A percentile compares a stretch with the other conserved stretches of the same genome.
Conservation (phyloP, 1,140 invertebrate genomes). For the Drosophila athabasca region DNA sequence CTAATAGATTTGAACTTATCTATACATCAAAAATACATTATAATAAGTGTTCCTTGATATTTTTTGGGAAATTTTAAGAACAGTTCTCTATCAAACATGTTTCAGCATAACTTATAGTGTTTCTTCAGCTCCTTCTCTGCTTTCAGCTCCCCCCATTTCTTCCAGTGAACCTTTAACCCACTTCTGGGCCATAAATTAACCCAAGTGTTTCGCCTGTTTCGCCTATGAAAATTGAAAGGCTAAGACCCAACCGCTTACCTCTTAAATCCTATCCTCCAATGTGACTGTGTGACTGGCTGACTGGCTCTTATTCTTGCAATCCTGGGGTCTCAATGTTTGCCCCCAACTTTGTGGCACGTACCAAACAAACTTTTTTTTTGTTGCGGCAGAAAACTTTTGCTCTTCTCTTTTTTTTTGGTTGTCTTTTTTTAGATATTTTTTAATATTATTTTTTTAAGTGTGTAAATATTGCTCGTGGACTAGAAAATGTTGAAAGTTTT, state of each 20-base stretch:
- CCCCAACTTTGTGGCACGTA: slow-evolving; percentile 62
- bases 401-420: slow-evolving; percentile 22
- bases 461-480: slow-evolving; percentile 70
- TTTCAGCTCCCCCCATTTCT: too few relatives aligned
- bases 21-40: too few relatives aligned
- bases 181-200: too few relatives aligned
- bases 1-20: too few relatives aligned
- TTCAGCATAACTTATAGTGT: too few relatives aligned
- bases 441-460: slow-evolving; percentile 29
- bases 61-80: too few relatives aligned
- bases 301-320: slow-evolving; percentile 54
- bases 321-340: slow-evolving; percentile 34
- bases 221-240: slow-evolving; percentile 38
- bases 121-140: too few relatives aligned
- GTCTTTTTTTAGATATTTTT: slow-evolving; percentile 24
- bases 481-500: slow-evolving; percentile 68
- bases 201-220: slow-evolving; percentile 3
- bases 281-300: slow-evolving; percentile 8
- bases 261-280: slow-evolving; percentile 60
- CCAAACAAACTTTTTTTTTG: slow-evolving; percentile 58
- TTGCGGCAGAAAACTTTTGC: slow-evolving; percentile 58
- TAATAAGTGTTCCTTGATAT: too few relatives aligned
- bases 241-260: slow-evolving; percentile 56
- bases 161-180: too few relatives aligned
- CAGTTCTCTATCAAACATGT: too few relatives aligned